Conservation (phyloP, 2,797 vertebrate species). For the Semotilus atromaculatus region DNA sequence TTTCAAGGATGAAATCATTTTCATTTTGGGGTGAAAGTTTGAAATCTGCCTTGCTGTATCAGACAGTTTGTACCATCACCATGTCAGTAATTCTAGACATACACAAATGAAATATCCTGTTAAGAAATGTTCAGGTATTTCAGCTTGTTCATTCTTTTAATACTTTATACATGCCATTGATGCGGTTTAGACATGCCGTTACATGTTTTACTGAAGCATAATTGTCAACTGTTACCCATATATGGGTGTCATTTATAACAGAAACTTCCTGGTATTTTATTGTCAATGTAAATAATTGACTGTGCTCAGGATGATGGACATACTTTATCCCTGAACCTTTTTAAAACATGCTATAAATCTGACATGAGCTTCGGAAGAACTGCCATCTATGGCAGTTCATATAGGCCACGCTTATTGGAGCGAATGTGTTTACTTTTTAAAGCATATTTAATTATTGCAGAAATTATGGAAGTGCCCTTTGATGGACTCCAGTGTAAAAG, state of each 20-base stretch:
- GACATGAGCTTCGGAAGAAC: background rate
- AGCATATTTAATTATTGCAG: background rate
- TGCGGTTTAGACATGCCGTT: slow-evolving; percentile 9
- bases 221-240: slow-evolving; percentile 33
- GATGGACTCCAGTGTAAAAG: background rate
- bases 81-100: background rate
- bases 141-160: slow-evolving; percentile 20
- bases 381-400: slow-evolving; percentile 7
- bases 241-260: slow-evolving; percentile 23
- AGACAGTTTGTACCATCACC: background rate
- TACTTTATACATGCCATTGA: slow-evolving; percentile 9
- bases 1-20: background rate
- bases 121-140: background rate
- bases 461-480: background rate
- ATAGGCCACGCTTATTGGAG: background rate
- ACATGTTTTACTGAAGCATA: slow-evolving; percentile 24
- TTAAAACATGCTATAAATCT: slow-evolving; percentile 11
- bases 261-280: slow-evolving; percentile 34
- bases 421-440: slow-evolving; percentile 8
- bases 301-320: background rate
- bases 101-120: background rate
- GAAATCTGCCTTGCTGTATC: background rate
- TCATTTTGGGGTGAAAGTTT: background rate
- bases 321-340: slow-evolving; percentile 21
- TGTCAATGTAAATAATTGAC: slow-evolving; percentile 44